These are phyloP conservation scores for Chionis minor DNA, from an alignment of 2,113 vertebrate species.

Conservation along the genomic window DNA sequence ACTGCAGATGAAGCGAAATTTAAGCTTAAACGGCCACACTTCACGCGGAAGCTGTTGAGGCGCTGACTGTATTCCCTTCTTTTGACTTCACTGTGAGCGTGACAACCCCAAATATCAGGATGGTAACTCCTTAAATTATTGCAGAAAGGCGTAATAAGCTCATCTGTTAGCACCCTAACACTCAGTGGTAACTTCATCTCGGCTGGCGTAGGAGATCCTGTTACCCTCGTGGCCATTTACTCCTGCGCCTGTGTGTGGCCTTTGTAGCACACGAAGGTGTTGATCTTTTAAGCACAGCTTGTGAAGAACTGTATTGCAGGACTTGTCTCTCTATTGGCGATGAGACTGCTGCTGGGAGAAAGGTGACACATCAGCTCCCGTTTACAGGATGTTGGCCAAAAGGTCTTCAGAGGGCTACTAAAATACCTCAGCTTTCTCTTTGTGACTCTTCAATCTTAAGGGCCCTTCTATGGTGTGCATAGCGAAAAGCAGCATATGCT, in stretches of 20 bases:
- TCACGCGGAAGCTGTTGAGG: background rate
- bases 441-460: background rate
- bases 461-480: background rate
- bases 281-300: background rate
- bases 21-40: background rate
- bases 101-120: background rate
- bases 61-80: background rate
- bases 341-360: background rate
- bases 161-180: background rate
- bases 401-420: background rate
- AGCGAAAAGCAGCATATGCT: background rate
- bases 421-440: background rate
- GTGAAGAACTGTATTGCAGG: background rate
- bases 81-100: background rate
- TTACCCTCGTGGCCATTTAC: background rate
- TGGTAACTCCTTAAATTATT: background rate
- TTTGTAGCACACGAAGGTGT: background rate
- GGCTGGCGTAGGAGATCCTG: background rate
- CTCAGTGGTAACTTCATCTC: background rate
- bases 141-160: background rate
- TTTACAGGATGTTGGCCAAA: background rate
- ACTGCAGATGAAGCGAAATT: background rate
- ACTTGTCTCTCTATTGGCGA: background rate
- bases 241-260: background rate
- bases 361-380: background rate